Percentiles rank a stretch among this genome's conserved stretches.
phyloP scores from a whole-genome alignment of 2,888 invertebrate genomes.

The Andrena camellia region DNA sequence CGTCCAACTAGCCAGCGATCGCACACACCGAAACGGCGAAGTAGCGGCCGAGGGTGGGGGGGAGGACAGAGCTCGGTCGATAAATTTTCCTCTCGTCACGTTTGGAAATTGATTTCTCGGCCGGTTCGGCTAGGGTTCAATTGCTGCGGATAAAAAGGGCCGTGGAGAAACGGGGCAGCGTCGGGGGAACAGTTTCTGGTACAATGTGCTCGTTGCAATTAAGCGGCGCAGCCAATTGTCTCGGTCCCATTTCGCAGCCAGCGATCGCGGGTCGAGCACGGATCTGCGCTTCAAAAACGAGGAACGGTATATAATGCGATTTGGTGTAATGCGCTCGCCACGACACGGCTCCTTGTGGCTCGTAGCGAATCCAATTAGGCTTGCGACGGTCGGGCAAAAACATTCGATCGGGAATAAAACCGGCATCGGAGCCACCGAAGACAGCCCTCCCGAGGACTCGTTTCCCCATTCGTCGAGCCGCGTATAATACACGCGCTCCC shows the following conservation, averaged over 20 bases:
- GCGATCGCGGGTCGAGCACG: background rate
- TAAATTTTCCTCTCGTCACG: constrained; percentile 2
- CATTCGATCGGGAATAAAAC: constrained; percentile 79
- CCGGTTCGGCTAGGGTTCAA: background rate
- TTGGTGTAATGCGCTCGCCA: constrained; percentile 56
- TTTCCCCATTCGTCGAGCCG: constrained; percentile 57
- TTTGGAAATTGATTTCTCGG: constrained; percentile 5
- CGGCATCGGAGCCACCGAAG: constrained; percentile 48
- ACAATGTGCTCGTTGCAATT: constrained; percentile 33
- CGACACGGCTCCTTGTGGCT: constrained; percentile 53
- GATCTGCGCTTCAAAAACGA: constrained; percentile 41
- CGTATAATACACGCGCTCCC: constrained; percentile 57
- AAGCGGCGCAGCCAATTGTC: constrained; percentile 16
- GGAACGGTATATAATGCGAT: constrained; percentile 36
- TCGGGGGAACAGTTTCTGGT: background rate
- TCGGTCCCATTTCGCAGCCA: constrained; percentile 6
- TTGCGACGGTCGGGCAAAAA: constrained; percentile 77
- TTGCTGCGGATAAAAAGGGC: background rate
- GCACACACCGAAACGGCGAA: background rate
- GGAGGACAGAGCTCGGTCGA: background rate
- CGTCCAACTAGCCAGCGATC: background rate
- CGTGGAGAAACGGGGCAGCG: background rate
- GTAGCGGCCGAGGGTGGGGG: too few species aligned
- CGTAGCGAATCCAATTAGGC: constrained; percentile 78
- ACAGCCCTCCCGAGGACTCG: constrained; percentile 55